Evolutionary conservation across 2,888 invertebrate genomes (phyloP).

Genomic region (Agrochola macilenta): DNA sequence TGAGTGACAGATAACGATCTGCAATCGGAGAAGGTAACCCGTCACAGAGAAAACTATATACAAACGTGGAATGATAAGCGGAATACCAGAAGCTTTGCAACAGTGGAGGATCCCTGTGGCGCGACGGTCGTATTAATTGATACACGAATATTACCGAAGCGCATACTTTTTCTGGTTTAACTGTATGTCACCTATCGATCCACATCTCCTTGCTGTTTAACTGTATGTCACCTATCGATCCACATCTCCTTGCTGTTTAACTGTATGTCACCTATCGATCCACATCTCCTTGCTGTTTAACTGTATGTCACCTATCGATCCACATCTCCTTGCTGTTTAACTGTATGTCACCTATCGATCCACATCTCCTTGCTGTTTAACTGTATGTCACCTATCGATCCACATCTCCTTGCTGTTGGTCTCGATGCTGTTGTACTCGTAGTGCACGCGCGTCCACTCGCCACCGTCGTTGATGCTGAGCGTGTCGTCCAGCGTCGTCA

Average conservation of each 20-base stretch:
- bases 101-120: too few relatives aligned
- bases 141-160: background rate
- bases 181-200: slow-evolving; percentile 83
- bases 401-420: slow-evolving; percentile 84
- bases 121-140: background rate
- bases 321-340: slow-evolving; percentile 83
- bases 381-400: slow-evolving; percentile 83
- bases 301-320: slow-evolving; percentile 87
- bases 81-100: background rate
- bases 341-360: too few relatives aligned
- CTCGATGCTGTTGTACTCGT: slow-evolving; percentile 80
- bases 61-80: too few relatives aligned
- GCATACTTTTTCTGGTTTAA: background rate
- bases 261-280: slow-evolving; percentile 87
- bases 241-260: slow-evolving; percentile 85
- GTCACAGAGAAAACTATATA: too few relatives aligned
- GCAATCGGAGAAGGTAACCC: too few relatives aligned
- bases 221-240: slow-evolving; percentile 87
- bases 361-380: too few relatives aligned
- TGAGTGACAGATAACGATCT: too few relatives aligned
- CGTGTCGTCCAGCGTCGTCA: slow-evolving; percentile 87
- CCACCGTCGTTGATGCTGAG: slow-evolving; percentile 86
- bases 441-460: slow-evolving; percentile 87
- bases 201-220: slow-evolving; percentile 85
- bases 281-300: slow-evolving; percentile 85